Evolutionary conservation across 2,797 vertebrate genomes (phyloP), one percentile per base, ranked within the genome.

Genomic region (Lepidocolaptes lacrymiger): DNA sequence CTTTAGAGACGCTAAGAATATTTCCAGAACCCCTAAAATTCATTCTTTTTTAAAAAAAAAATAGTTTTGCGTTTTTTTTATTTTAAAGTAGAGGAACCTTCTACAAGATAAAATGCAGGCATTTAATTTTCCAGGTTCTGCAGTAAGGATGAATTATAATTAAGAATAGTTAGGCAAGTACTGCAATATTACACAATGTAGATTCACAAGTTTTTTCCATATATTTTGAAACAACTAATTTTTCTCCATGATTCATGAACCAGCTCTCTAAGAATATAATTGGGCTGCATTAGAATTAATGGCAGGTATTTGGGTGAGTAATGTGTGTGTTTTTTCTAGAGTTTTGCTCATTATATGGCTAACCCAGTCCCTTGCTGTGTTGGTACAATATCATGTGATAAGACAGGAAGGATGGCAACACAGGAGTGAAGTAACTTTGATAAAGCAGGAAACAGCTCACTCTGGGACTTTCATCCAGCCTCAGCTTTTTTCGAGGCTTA

Each of bases 201-300:
- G 82, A 77, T 44, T 81, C 51, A 86, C 62, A 69, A 68, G 52
- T 41, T 68, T 79, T 85, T 84, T 81, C 49, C 56, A n/a, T 41
- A 14, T 73, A 63, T 89, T 92, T 92, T 92, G 91, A 96, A 96
- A 76, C 5, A 28, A 80, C 61, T 66, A 32, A n/a, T 96, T 97
- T 95, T 72, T 94, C 72, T 93, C 49, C 41, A 63, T 89, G 91
- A 96, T 91, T 94, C 74, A 93, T 93, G 86, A 96, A 37, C 36
- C 84, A 76, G 51, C 56, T 96, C 41, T 72, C 83, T 87, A 94
- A 80, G 63, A 85, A 71, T 66, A 81, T 92, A 91, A 96, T 56
- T 95, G 83, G 56, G 43, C 85, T 78, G 52, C 71, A 92, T 95
- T 93, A 82, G 94, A 96, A 96, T 93, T 92, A 93, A 87, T 95